A percentile compares a stretch with the other conserved stretches of the same genome.
phyloP scores from a whole-genome alignment of 2,797 vertebrate genomes.

The Phrynocephalus guinanensis region DNA sequence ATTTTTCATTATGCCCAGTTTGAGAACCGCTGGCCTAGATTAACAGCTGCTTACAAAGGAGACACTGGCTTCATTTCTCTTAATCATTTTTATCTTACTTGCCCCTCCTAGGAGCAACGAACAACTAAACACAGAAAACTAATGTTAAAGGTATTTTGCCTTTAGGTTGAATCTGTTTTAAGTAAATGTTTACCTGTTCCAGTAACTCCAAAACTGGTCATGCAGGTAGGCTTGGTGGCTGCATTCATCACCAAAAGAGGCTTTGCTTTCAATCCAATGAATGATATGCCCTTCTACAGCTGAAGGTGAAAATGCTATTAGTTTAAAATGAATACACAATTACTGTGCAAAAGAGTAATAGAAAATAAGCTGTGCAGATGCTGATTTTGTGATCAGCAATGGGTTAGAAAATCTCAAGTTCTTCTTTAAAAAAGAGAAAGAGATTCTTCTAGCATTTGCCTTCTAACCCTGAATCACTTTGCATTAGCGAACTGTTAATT shows the following conservation, averaged over 20 bases:
- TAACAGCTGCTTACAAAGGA: not conserved
- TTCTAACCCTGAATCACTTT: not conserved
- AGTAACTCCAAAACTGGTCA: conserved; percentile 99
- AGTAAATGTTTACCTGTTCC: conserved; percentile 90
- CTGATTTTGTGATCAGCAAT: not conserved
- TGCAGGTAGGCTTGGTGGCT: conserved; percentile 95
- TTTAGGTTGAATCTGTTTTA: not conserved
- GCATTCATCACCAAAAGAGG: conserved; percentile 96
- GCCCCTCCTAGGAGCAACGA: not conserved
- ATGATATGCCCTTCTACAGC: conserved; percentile 96
- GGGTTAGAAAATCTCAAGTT: too few relatives aligned
- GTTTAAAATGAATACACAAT: conserved; percentile 53
- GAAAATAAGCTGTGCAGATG: not conserved
- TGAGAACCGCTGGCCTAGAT: not conserved
- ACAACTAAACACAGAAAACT: not conserved
- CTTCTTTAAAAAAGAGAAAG: too few relatives aligned
- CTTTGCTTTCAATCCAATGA: conserved; percentile 99
- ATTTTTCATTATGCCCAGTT: too few relatives aligned
- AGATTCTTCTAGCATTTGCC: not conserved
- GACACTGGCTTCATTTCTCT: not conserved
- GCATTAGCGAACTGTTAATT: not conserved
- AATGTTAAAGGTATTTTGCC: not conserved
- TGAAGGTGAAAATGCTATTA: conserved; percentile 73
- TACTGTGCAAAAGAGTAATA: not conserved
- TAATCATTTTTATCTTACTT: not conserved